Evolutionary conservation across 2,888 invertebrate genomes (phyloP).

Genomic region (Drosophila diplacantha): DNA sequence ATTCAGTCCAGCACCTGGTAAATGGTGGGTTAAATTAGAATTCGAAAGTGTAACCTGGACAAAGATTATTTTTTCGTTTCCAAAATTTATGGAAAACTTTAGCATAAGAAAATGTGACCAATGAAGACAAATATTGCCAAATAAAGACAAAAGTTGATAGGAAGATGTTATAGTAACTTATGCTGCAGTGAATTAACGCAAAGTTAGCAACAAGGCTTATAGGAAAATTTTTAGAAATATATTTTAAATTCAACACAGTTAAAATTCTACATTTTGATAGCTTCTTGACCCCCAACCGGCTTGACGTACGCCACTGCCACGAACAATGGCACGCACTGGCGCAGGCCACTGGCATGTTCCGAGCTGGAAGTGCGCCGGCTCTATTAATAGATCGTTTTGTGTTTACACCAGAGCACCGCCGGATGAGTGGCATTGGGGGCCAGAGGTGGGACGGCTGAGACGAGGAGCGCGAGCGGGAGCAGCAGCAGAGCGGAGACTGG

Average conservation of each 20-base stretch:
- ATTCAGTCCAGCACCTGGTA: not conserved
- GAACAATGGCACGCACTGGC: slow-evolving; percentile 33
- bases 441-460: slow-evolving; percentile 10
- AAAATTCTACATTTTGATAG: not conserved
- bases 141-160: not conserved
- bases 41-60: not conserved
- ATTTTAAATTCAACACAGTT: not conserved
- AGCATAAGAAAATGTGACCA: not conserved
- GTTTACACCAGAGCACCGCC: slow-evolving; percentile 53
- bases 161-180: not conserved
- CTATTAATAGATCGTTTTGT: slow-evolving; percentile 58
- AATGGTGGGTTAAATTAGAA: not conserved
- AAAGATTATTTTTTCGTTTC: not conserved
- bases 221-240: not conserved
- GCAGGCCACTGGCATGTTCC: slow-evolving; percentile 33
- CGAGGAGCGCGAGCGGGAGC: slow-evolving; percentile 17
- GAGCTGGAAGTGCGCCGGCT: slow-evolving; percentile 19
- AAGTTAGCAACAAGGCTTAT: not conserved
- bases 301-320: slow-evolving; percentile 1
- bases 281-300: not conserved
- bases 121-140: not conserved
- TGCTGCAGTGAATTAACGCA: not conserved
- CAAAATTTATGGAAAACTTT: not conserved
- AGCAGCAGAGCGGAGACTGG: slow-evolving; percentile 53
- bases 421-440: slow-evolving; percentile 65